These are phyloP conservation scores for Peromyscus nudipes DNA, from an alignment of 2,797 vertebrate species.

Conservation along the genomic window DNA sequence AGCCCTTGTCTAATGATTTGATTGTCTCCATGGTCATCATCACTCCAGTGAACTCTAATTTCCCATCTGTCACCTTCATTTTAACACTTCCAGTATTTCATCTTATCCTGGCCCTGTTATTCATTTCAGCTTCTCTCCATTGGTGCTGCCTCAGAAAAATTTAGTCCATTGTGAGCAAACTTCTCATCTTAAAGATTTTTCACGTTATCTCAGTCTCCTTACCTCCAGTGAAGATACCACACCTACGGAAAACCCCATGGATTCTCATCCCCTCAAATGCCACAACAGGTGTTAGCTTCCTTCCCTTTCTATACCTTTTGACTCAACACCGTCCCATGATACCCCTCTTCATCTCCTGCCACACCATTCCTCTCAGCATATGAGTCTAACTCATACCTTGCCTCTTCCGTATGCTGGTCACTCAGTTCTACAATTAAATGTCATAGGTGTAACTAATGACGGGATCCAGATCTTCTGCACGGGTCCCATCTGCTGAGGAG, in stretches of 20 bases:
- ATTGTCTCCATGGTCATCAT: not conserved
- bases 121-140: not conserved
- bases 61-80: not conserved
- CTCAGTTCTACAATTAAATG: slow-evolving; percentile 33
- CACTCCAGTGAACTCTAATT: not conserved
- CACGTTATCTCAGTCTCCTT: not conserved
- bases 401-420: not conserved
- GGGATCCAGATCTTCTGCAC: not conserved
- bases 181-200: not conserved
- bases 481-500: not conserved
- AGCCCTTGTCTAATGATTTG: not conserved
- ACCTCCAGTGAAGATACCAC: not conserved
- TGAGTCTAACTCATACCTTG: not conserved
- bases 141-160: not conserved
- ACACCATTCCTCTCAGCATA: not conserved
- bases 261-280: not conserved
- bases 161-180: not conserved
- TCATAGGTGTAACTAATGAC: not conserved
- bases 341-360: not conserved
- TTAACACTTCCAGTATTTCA: not conserved
- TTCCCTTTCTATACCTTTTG: not conserved
- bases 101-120: not conserved
- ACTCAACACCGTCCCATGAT: not conserved
- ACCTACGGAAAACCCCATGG: too few species aligned
- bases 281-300: not conserved